Percentiles rank a stretch among this genome's conserved stretches.
Evolutionary conservation across 2,888 invertebrate genomes (phyloP).

Genomic region (Rosalia funebris): DNA sequence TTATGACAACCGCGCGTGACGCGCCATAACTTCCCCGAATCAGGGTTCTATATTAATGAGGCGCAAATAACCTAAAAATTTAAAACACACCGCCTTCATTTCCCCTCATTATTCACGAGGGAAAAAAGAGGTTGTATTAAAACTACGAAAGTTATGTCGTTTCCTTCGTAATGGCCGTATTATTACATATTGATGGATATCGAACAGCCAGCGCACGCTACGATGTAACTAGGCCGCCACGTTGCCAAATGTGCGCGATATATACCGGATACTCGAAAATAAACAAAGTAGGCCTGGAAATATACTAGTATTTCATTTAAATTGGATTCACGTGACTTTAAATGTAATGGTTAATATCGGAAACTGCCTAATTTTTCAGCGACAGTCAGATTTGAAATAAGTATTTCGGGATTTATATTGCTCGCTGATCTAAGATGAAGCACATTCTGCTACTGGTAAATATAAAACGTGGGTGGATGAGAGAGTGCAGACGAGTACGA

Average conservation of each 20-base stretch:
- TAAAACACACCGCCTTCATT: background rate
- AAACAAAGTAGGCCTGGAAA: background rate
- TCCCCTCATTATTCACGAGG: slow-evolving; percentile 5
- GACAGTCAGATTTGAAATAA: background rate
- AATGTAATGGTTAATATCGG: background rate
- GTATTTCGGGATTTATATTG: background rate
- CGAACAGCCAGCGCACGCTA: background rate
- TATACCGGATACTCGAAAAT: slow-evolving; percentile 2
- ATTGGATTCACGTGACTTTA: background rate
- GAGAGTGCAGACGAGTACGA: no score
- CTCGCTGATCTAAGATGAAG: background rate
- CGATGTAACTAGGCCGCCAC: background rate
- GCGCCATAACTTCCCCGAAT: slow-evolving; percentile 13
- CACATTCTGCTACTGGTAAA: background rate
- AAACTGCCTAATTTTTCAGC: background rate
- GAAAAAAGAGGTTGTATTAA: slow-evolving; percentile 11
- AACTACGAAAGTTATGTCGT: slow-evolving; percentile 11
- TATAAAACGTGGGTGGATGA: background rate
- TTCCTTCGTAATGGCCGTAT: background rate
- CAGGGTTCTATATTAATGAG: slow-evolving; percentile 23
- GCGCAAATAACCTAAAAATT: slow-evolving; percentile 2
- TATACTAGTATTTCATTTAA: background rate
- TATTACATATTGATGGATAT: slow-evolving; percentile 9
- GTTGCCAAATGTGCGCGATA: background rate
- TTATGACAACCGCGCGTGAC: slow-evolving; percentile 1